Conservation (phyloP, 2,888 invertebrate genomes). For the Cerastis leucographa region DNA sequence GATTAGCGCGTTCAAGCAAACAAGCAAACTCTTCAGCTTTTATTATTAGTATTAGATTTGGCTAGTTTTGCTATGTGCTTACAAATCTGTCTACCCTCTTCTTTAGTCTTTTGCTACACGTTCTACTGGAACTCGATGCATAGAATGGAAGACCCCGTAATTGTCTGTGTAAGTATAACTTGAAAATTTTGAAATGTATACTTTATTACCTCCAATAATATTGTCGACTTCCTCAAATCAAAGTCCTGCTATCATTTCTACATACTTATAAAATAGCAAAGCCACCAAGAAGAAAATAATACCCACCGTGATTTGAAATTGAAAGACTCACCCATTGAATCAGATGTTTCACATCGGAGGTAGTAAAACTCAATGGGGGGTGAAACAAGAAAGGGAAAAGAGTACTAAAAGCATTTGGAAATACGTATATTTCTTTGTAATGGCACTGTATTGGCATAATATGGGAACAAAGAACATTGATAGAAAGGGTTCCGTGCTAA, state of each 20-base stretch:
- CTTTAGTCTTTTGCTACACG: no score
- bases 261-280: neutral
- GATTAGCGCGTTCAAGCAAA: no score
- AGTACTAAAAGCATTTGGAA: constrained; percentile 17
- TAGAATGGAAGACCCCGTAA: no score
- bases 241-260: neutral
- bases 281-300: neutral
- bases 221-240: neutral
- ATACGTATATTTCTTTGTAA: constrained; percentile 12
- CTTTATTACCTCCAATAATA: no score
- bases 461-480: neutral
- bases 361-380: constrained; percentile 42
- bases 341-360: constrained; percentile 1
- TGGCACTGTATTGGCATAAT: neutral
- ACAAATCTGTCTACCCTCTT: no score
- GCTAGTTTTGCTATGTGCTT: no score
- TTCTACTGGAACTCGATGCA: no score
- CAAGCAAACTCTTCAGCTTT: no score
- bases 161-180: no score
- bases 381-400: constrained; percentile 18
- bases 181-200: no score
- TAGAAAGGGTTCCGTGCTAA: neutral
- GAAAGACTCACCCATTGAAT: constrained; percentile 8
- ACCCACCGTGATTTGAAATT: neutral
- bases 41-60: no score